Conservation (phyloP, 2,888 invertebrate species). For the Tromatobia lineatoria region DNA sequence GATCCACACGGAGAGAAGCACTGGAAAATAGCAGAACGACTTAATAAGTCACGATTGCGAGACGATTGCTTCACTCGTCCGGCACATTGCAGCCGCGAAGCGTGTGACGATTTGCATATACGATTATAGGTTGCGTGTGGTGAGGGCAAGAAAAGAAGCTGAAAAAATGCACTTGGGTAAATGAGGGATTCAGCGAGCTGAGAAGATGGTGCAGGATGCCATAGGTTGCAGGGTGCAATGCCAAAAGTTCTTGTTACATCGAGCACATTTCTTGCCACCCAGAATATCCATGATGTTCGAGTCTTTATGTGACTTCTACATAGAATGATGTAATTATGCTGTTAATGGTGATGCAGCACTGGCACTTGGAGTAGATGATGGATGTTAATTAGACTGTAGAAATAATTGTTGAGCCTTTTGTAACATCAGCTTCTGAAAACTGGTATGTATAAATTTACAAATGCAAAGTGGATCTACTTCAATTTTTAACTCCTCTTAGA, state of each 20-base stretch:
- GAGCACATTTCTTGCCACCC: not conserved
- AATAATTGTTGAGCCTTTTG: not conserved
- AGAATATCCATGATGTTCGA: not conserved
- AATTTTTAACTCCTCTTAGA: too few species aligned
- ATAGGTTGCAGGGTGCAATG: conserved; percentile 26
- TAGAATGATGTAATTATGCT: not conserved
- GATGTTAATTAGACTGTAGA: not conserved
- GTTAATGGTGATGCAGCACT: not conserved
- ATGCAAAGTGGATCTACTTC: too few species aligned
- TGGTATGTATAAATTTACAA: not conserved
- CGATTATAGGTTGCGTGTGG: conserved; percentile 82
- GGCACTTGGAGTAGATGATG: too few species aligned
- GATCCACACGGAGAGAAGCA: conserved; percentile 42
- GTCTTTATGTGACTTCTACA: not conserved
- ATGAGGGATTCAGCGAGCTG: conserved; percentile 55
- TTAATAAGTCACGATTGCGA: conserved; percentile 84
- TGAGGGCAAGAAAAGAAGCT: conserved; percentile 52
- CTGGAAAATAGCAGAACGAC: conserved; percentile 83
- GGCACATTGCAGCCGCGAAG: conserved; percentile 72
- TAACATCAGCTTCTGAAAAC: not conserved
- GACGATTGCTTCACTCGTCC: conserved; percentile 82
- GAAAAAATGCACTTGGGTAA: conserved; percentile 60
- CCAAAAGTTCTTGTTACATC: conserved; percentile 24
- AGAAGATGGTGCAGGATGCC: not conserved
- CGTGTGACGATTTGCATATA: conserved; percentile 84